phyloP scores from a whole-genome alignment of 2,113 vertebrate species.

The Hipposideros armiger region DNA sequence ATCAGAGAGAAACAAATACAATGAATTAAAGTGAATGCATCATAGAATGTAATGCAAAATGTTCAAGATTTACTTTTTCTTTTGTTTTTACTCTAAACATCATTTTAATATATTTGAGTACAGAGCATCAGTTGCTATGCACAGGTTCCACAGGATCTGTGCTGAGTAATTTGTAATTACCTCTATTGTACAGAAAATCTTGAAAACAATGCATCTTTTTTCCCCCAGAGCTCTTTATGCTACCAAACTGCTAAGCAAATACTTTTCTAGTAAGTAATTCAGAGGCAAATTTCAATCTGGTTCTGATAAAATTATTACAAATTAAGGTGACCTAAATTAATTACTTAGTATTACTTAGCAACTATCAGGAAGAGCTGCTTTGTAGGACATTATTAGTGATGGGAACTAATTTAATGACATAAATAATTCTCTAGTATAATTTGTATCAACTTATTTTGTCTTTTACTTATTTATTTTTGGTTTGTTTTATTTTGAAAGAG shows the following conservation, averaged over 20 bases:
- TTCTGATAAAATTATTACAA: slow-evolving; percentile 7
- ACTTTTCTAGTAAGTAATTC: background rate
- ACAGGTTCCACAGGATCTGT: background rate
- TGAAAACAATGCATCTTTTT: background rate
- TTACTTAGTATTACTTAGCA: background rate
- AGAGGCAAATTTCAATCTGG: background rate
- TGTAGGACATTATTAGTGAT: background rate
- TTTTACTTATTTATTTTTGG: slow-evolving; percentile 3
- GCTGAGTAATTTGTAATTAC: background rate
- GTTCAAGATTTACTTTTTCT: background rate
- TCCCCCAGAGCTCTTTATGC: background rate
- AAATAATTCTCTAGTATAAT: background rate
- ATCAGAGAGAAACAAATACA: background rate
- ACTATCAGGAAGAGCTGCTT: background rate
- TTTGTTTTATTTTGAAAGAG: slow-evolving; percentile 51
- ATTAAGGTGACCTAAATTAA: background rate
- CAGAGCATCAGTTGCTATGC: background rate
- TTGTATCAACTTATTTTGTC: background rate
- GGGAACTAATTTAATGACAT: background rate
- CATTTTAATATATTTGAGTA: background rate
- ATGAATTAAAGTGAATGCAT: background rate
- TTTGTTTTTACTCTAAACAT: background rate
- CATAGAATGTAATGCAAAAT: background rate
- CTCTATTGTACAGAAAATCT: background rate
- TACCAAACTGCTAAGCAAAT: background rate